phyloP scores from a whole-genome alignment of 2,797 vertebrate genomes.

The Sibirionetta formosa region DNA sequence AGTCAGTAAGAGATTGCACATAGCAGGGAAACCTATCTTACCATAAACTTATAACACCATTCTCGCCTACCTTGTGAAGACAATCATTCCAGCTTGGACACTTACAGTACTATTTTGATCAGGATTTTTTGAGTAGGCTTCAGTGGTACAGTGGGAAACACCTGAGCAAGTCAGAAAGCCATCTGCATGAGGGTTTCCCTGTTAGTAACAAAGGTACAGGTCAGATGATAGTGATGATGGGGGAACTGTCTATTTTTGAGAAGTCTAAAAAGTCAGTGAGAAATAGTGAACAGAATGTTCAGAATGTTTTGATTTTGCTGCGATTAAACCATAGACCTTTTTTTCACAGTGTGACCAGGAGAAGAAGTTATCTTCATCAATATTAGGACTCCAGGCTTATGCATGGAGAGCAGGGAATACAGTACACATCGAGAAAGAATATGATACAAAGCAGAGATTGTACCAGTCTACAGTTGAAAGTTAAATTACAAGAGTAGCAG shows the following conservation, averaged over 20 bases:
- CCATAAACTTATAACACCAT: background rate
- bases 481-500: background rate
- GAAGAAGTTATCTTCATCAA: background rate
- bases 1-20: background rate
- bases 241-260: background rate
- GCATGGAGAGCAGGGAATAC: background rate
- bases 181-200: background rate
- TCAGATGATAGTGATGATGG: background rate
- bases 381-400: background rate
- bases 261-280: background rate
- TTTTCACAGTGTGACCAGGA: background rate
- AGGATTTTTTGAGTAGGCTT: background rate
- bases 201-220: background rate
- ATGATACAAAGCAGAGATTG: background rate
- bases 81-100: background rate
- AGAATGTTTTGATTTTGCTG: background rate
- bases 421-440: background rate
- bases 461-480: background rate
- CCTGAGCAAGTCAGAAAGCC: background rate
- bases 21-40: background rate
- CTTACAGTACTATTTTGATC: background rate
- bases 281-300: background rate
- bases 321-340: background rate
- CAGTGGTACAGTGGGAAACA: background rate
- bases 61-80: background rate